Evolutionary conservation across 2,113 vertebrate species (phyloP), one percentile per base, ranked within the genome.

Genomic region (Nansenia antarctica): DNA sequence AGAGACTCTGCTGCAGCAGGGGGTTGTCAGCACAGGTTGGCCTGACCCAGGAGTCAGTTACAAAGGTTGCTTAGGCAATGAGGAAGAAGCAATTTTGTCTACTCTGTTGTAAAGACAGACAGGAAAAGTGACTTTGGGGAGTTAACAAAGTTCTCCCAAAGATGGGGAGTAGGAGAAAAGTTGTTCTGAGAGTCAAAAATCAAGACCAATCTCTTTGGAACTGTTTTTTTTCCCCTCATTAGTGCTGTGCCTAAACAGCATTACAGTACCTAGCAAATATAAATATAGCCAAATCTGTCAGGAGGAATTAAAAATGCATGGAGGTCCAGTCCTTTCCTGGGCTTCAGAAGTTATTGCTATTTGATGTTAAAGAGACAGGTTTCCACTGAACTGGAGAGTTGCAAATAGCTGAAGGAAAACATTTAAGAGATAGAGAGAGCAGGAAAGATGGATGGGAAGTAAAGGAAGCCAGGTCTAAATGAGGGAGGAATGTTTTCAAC

Each of bases 51-150:
- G 79, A 83, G 80, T 88, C 70, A 0, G 78, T 87, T 87, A 83
- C 83, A 85, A 76, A 86, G 79, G 80, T 82, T 86, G 82, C 76
- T 70, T 77, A 22, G 76, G 76, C 84, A 86, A 89, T 80, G 88
- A 86, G 84, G 82, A 26, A 58, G 73, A 87, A 86, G 85, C 37
- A 55, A 78, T 81, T 62, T 78, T 42, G 0, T 85, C 75, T 80
- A 86, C 78, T 77, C 67, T 2, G 34, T 62, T 80, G 67, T 70
- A 65, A 79, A 79, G 74, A 77, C 71, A 47, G 80, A 83, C 82
- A 78, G 73, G 58, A 69, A 85, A 86, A 86, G 86, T 83, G 76
- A 86, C 84, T 84, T 86, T 86, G 82, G 72, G 73, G 82, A 81
- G 77, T 81, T 83, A 78, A 79, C 79, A 72, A 62, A 58, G 67